These are phyloP conservation scores for Halichoeres trimaculatus DNA, from an alignment of 2,113 vertebrate species.

Conservation along the genomic window DNA sequence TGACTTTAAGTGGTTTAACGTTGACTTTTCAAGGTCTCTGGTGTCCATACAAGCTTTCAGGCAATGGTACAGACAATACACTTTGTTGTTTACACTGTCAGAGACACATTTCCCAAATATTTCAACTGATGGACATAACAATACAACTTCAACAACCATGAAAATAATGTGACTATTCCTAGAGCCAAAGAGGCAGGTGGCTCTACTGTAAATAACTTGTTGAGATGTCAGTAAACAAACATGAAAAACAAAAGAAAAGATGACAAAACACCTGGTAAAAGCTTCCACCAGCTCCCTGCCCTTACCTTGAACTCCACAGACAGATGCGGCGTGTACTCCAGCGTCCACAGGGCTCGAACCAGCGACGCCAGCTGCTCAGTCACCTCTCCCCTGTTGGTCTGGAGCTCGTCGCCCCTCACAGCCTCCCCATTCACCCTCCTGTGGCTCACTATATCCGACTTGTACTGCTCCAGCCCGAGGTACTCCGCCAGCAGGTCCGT, in stretches of 20 bases:
- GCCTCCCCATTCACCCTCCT: conserved; percentile 65
- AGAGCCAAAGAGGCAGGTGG: too few relatives aligned
- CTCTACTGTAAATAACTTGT: background rate
- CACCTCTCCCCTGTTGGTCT: conserved; percentile 81
- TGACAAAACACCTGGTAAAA: too few relatives aligned
- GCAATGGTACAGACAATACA: background rate
- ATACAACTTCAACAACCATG: too few relatives aligned
- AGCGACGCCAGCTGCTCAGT: conserved; percentile 90
- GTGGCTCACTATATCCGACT: conserved; percentile 67
- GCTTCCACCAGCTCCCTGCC: too few relatives aligned
- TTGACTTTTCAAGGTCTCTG: background rate
- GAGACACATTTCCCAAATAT: too few relatives aligned
- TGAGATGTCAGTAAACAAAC: too few relatives aligned
- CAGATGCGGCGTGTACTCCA: conserved; percentile 92
- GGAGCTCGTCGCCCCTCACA: conserved; percentile 57
- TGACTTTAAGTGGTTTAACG: background rate
- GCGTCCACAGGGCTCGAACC: conserved; percentile 93
- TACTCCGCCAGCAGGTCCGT: conserved; percentile 93
- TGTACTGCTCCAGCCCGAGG: conserved; percentile 89
- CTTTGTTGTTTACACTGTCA: background rate
- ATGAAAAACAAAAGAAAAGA: too few relatives aligned
- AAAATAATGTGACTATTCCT: too few relatives aligned
- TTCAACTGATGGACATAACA: too few relatives aligned
- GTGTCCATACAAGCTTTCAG: background rate
- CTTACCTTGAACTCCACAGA: conserved; percentile 95